Conservation (phyloP, 2,888 invertebrate species). For the Eurytoma californica region DNA sequence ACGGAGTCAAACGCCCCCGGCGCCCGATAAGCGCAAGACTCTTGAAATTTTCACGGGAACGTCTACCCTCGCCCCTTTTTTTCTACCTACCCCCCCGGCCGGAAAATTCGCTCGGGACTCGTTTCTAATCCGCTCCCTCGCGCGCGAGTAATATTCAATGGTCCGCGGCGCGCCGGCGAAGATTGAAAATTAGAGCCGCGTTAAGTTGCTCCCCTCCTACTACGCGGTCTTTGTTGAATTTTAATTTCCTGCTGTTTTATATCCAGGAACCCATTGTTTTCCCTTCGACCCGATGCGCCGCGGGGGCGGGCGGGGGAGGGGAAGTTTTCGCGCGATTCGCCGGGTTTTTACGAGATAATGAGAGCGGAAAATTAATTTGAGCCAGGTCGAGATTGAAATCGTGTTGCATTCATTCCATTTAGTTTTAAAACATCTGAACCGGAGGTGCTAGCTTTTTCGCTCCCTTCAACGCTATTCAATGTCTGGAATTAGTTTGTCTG, state of each 20-base stretch:
- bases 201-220: neutral
- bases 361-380: slow-evolving; percentile 35
- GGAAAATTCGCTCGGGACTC: neutral
- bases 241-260: slow-evolving; percentile 22
- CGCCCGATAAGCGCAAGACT: slow-evolving; percentile 11
- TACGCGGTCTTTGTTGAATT: slow-evolving; percentile 4
- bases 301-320: too few species aligned
- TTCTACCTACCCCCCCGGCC: too few species aligned
- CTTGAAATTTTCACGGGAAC: neutral
- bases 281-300: too few species aligned
- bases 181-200: slow-evolving; percentile 37
- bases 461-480: too few species aligned
- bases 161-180: neutral
- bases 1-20: slow-evolving; percentile 17
- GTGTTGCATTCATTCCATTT: slow-evolving; percentile 19
- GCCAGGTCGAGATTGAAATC: slow-evolving; percentile 16
- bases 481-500: too few species aligned
- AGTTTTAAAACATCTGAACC: slow-evolving; percentile 7
- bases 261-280: slow-evolving; percentile 24
- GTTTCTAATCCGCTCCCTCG: neutral
- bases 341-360: slow-evolving; percentile 4
- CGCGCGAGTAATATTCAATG: neutral
- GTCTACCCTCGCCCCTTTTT: neutral
- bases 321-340: neutral
- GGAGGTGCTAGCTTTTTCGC: too few species aligned